phyloP scores from a whole-genome alignment of 1,140 invertebrate genomes.

The Anastrepha obliqua region DNA sequence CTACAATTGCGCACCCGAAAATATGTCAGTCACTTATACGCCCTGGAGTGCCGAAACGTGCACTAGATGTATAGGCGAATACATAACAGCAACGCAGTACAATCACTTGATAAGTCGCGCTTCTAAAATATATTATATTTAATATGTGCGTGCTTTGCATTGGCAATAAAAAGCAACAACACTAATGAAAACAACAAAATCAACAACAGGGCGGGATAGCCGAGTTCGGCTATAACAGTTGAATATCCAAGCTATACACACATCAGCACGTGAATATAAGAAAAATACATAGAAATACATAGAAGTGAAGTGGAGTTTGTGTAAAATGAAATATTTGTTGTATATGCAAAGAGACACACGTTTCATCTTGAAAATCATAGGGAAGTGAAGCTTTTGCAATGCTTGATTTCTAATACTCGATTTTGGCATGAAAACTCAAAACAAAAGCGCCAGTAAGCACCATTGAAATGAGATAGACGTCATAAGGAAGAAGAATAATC shows the following conservation, averaged over 20 bases:
- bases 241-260: neutral
- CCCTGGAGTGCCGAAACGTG: constrained; percentile 5
- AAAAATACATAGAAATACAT: neutral
- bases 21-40: constrained; percentile 17
- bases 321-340: neutral
- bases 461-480: too few species aligned
- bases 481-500: neutral
- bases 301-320: neutral
- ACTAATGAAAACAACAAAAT: neutral
- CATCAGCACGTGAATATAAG: too few species aligned
- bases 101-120: neutral
- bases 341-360: neutral
- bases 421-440: neutral
- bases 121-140: constrained; percentile 43
- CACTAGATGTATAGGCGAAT: neutral
- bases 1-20: neutral
- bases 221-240: neutral
- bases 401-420: neutral
- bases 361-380: neutral
- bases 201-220: neutral
- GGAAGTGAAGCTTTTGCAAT: neutral
- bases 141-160: neutral
- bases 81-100: neutral
- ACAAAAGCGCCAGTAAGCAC: neutral
- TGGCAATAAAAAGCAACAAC: neutral